Conservation (phyloP, 1,140 invertebrate genomes). For the Drosophila kurseongensis region DNA sequence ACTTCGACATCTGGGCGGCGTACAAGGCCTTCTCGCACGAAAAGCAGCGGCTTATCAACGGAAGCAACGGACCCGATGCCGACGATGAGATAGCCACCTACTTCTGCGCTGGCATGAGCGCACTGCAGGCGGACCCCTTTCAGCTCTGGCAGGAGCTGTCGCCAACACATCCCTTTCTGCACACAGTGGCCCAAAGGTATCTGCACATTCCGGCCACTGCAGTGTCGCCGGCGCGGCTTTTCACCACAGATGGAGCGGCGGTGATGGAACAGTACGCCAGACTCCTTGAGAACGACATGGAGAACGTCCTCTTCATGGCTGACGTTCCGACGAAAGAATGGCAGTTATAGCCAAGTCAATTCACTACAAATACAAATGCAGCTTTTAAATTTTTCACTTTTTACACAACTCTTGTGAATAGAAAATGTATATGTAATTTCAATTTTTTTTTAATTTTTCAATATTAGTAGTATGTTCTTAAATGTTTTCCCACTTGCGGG, state of each 20-base stretch:
- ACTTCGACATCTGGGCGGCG: constrained; percentile 1
- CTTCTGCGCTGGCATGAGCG: background rate
- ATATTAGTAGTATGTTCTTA: no score
- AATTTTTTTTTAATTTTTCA: background rate
- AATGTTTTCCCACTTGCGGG: no score
- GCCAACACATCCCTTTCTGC: background rate
- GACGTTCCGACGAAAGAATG: background rate
- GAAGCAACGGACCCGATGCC: background rate
- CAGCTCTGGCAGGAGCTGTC: background rate
- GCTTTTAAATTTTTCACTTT: background rate
- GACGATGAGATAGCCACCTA: constrained; percentile 2
- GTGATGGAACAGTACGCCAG: background rate
- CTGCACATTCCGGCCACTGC: constrained; percentile 2
- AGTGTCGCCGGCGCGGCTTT: background rate
- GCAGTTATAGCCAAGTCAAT: background rate
- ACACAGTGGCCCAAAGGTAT: background rate
- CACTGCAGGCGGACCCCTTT: constrained; percentile 1
- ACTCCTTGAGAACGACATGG: background rate
- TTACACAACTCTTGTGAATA: background rate
- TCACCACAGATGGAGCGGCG: background rate
- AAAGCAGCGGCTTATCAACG: background rate
- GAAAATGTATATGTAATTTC: background rate
- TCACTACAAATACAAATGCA: background rate
- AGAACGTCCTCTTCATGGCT: constrained; percentile 2
- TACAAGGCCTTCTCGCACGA: background rate